A percentile compares a stretch with the other conserved stretches of the same genome.
These are phyloP conservation scores for Marronus borbonicus DNA, from an alignment of 2,888 invertebrate genomes.

Conservation along the genomic window DNA sequence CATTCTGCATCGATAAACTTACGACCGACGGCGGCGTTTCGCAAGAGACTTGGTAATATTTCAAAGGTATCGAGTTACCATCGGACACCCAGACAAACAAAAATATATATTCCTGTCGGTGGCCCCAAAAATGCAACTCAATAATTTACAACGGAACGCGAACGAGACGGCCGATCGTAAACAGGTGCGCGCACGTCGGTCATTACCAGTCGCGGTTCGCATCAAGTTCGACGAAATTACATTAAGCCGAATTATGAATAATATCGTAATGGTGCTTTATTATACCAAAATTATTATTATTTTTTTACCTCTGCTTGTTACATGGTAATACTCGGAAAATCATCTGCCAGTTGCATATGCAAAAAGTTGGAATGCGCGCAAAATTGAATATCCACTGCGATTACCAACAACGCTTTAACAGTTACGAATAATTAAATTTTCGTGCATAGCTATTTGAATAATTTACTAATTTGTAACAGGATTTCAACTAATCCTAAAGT, in stretches of 20 bases:
- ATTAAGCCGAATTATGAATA: conserved; percentile 28
- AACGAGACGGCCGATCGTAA: conserved; percentile 35
- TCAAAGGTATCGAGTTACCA: conserved; percentile 50
- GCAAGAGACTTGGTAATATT: conserved; percentile 45
- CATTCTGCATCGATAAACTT: conserved; percentile 50
- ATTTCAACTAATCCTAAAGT: too few species aligned
- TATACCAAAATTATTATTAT: too few species aligned
- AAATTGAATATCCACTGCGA: too few species aligned
- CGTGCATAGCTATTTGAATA: too few species aligned
- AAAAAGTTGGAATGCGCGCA: too few species aligned
- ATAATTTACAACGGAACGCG: conserved; percentile 39
- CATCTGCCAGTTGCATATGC: too few species aligned
- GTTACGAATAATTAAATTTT: too few species aligned
- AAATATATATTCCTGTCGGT: conserved; percentile 46
- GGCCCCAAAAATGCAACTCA: conserved; percentile 44
- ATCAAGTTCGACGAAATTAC: conserved; percentile 38
- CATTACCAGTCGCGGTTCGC: conserved; percentile 18
- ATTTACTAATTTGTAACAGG: too few species aligned
- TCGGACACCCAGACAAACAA: conserved; percentile 48
- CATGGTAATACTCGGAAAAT: too few species aligned
- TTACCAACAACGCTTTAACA: too few species aligned
- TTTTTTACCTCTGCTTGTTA: too few species aligned
- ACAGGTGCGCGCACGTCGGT: conserved; percentile 38
- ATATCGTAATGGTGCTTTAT: not conserved
- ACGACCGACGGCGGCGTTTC: conserved; percentile 43